phyloP scores from a whole-genome alignment of 1,140 invertebrate species.

The Archivesica marissinica region DNA sequence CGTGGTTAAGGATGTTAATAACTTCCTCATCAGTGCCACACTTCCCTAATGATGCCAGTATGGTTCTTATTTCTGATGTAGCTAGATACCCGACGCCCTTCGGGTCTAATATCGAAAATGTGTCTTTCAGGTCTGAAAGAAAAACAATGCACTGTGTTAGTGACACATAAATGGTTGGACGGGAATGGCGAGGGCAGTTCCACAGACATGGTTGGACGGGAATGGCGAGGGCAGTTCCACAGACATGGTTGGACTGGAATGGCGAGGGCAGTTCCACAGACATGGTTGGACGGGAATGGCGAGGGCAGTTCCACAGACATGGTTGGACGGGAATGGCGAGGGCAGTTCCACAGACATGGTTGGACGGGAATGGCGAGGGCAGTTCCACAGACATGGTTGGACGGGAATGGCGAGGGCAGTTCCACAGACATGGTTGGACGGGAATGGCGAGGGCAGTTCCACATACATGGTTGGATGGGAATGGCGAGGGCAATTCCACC shows the following conservation, averaged over 20 bases:
- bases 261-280: not conserved
- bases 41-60: constrained; percentile 20
- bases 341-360: no score
- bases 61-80: constrained; percentile 13
- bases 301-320: not conserved
- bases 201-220: not conserved
- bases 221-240: not conserved
- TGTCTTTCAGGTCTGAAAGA: constrained; percentile 45
- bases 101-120: constrained; percentile 43
- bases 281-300: not conserved
- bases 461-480: no score
- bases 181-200: not conserved
- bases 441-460: no score
- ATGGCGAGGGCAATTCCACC: no score
- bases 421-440: no score
- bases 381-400: no score
- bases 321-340: not conserved
- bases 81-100: constrained; percentile 44
- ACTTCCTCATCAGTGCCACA: not conserved
- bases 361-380: no score
- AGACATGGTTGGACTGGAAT: not conserved
- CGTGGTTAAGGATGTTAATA: not conserved
- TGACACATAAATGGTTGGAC: not conserved
- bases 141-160: not conserved
- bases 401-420: no score